These are phyloP conservation scores for Plumapathes pennacea DNA, from an alignment of 92 coral and sea anemone genomes.

Conservation along the genomic window DNA sequence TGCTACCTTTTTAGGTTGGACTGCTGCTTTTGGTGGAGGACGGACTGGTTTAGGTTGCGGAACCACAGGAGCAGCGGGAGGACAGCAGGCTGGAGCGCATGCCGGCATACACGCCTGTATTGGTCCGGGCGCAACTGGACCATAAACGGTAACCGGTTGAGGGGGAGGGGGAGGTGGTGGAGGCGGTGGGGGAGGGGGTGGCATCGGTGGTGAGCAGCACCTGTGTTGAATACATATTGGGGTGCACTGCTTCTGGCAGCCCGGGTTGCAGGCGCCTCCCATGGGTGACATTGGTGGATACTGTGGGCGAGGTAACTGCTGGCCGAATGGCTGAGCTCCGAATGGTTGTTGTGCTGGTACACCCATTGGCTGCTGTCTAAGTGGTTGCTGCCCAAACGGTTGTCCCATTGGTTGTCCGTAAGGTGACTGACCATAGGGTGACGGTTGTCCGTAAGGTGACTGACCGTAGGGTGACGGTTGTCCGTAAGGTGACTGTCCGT, in stretches of 20 bases:
- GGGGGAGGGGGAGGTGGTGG: slow-evolving; percentile 58
- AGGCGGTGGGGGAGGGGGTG: slow-evolving; percentile 27
- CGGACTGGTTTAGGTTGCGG: slow-evolving; percentile 1
- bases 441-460: background rate
- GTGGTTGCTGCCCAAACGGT: background rate
- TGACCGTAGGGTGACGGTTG: slow-evolving; percentile 1
- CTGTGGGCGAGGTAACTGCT: slow-evolving; percentile 7
- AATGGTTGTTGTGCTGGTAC: no score
- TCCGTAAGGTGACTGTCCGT: no score
- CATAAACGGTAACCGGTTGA: slow-evolving; percentile 16
- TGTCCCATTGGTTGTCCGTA: background rate
- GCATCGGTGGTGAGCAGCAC: slow-evolving; percentile 55
- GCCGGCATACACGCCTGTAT: slow-evolving; percentile 58
- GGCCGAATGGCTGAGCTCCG: no score
- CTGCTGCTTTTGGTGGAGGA: slow-evolving; percentile 10
- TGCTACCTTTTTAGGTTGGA: slow-evolving; percentile 15
- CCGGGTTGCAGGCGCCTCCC: slow-evolving; percentile 66
- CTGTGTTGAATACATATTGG: slow-evolving; percentile 77
- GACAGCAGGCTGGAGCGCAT: slow-evolving; percentile 75
- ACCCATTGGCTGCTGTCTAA: background rate
- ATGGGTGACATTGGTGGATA: slow-evolving; percentile 54
- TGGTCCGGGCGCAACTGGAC: background rate
- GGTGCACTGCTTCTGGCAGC: slow-evolving; percentile 69
- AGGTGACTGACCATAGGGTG: background rate
- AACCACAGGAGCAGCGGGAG: slow-evolving; percentile 29